A percentile compares a stretch with the other conserved stretches of the same genome.
phyloP scores from a whole-genome alignment of 2,797 vertebrate genomes.

The Typhlichthys eigenmanni region DNA sequence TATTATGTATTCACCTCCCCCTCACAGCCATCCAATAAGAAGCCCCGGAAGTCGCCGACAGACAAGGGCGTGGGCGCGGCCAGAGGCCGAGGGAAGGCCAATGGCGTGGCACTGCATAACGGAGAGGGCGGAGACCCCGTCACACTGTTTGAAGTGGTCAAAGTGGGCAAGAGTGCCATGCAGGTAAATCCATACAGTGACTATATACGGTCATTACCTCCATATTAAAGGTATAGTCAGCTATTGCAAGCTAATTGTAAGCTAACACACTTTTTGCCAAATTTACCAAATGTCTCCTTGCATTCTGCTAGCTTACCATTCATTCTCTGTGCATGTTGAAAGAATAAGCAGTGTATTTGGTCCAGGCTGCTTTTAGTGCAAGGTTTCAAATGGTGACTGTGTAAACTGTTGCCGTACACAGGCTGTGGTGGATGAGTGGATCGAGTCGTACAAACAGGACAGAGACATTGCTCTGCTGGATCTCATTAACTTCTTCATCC shows the following conservation, averaged over 20 bases:
- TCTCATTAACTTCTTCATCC: constrained; percentile 99
- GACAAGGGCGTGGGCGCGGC: constrained; percentile 82
- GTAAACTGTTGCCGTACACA: constrained; percentile 20
- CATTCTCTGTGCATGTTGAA: too few species aligned
- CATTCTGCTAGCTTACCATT: too few species aligned
- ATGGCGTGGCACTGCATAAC: constrained; percentile 94
- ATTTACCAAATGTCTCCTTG: too few species aligned
- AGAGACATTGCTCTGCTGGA: constrained; percentile 96
- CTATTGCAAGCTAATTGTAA: too few species aligned
- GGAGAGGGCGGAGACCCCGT: constrained; percentile 91
- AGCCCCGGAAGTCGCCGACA: constrained; percentile 89
- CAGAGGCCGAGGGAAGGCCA: constrained; percentile 88
- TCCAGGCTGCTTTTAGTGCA: too few species aligned
- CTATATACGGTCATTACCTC: too few species aligned
- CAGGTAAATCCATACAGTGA: constrained; percentile 80
- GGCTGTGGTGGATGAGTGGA: constrained; percentile 98
- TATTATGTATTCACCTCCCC: background rate
- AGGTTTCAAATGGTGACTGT: too few species aligned
- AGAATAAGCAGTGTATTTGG: too few species aligned
- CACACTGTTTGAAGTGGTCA: constrained; percentile 97
- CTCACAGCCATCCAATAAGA: constrained; percentile 88
- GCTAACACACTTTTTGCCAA: too few species aligned
- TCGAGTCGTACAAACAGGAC: constrained; percentile 99
- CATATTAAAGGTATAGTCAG: too few species aligned
- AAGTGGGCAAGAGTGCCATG: constrained; percentile 98